Evolutionary conservation across 2,797 vertebrate species (phyloP).

Genomic region (Microchirus variegatus): DNA sequence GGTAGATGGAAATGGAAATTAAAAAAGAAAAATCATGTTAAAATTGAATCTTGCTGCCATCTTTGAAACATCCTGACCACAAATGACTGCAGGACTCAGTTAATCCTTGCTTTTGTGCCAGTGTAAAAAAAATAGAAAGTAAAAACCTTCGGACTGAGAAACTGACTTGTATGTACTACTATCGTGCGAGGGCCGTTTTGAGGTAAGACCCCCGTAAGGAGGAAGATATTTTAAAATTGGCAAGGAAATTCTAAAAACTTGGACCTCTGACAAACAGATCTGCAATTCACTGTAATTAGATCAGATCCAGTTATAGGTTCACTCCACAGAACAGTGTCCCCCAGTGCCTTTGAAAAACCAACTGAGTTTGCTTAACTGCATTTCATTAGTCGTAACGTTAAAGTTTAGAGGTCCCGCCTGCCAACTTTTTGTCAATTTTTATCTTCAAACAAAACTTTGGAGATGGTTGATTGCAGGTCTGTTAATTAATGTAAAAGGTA

Average conservation of each 20-base stretch:
- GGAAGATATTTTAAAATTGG: background rate
- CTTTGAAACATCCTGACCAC: too few relatives aligned
- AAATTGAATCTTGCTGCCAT: too few relatives aligned
- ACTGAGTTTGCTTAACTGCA: background rate
- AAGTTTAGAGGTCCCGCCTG: conserved; percentile 16
- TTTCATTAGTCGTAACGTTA: conserved; percentile 19
- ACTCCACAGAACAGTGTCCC: conserved; percentile 8
- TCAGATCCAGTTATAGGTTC: conserved; percentile 8
- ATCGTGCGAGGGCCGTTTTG: background rate
- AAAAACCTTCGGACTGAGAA: too few relatives aligned
- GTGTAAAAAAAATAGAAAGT: too few relatives aligned
- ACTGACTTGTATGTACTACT: too few relatives aligned
- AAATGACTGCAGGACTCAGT: too few relatives aligned
- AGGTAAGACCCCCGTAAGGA: background rate
- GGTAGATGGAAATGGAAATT: background rate
- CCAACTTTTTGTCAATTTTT: conserved; percentile 24
- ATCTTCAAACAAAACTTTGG: conserved; percentile 7
- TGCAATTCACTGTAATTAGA: background rate
- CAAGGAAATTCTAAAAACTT: conserved; percentile 4
- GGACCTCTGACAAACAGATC: conserved; percentile 16
- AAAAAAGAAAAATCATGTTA: background rate
- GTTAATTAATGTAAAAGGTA: conserved; percentile 12
- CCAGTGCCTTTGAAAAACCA: conserved; percentile 25
- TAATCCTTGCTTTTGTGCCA: too few relatives aligned
- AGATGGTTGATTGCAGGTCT: conserved; percentile 6